Evolutionary conservation across 1,140 invertebrate species (phyloP).

Genomic region (Elysia chlorotica): DNA sequence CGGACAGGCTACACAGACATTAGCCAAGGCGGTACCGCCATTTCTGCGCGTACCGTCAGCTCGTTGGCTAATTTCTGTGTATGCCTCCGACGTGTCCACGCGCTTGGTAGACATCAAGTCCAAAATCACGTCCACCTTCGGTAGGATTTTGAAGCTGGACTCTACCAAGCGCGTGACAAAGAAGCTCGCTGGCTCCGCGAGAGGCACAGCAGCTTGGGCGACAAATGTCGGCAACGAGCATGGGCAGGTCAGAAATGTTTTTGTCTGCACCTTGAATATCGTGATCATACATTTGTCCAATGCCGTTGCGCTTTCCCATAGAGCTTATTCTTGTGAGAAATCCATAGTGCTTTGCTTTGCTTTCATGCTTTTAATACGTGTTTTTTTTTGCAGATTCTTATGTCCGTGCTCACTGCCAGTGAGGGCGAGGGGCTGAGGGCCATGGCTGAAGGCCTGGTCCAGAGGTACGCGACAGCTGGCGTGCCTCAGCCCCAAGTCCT

Average conservation of each 20-base stretch:
- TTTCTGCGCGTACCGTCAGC: conserved; percentile 9
- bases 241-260: conserved; percentile 33
- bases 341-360: too few relatives aligned
- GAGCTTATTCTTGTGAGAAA: too few relatives aligned
- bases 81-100: conserved; percentile 27
- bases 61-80: conserved; percentile 32
- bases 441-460: neutral
- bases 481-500: conserved; percentile 4
- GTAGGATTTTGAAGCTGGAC: conserved; percentile 37
- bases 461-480: neutral
- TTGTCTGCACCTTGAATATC: too few relatives aligned
- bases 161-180: conserved; percentile 31
- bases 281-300: too few relatives aligned
- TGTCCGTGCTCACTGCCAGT: conserved; percentile 30
- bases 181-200: conserved; percentile 23
- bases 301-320: too few relatives aligned
- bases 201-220: conserved; percentile 28
- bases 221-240: conserved; percentile 25
- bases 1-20: neutral
- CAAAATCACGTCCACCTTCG: conserved; percentile 36
- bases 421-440: conserved; percentile 8
- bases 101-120: conserved; percentile 32
- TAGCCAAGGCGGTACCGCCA: conserved; percentile 10
- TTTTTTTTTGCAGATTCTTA: too few relatives aligned
- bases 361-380: too few relatives aligned